Evolutionary conservation across 37 sponge, comb jelly and placozoan species (phyloP).

Genomic region (Geodia barretti): DNA sequence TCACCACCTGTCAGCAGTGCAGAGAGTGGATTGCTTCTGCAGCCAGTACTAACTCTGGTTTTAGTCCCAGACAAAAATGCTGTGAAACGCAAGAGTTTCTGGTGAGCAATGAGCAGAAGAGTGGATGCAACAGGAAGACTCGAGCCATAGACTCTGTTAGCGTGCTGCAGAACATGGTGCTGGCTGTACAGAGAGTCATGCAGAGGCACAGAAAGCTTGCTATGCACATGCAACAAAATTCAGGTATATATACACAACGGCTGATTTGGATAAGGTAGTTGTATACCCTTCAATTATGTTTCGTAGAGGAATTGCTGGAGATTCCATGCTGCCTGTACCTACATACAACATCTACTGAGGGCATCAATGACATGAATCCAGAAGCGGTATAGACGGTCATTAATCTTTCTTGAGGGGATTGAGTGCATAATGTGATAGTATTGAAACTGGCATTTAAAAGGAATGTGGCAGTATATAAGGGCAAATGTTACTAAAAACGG

Average conservation of each 20-base stretch:
- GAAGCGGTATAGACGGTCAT: conserved; percentile 1
- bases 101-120: neutral
- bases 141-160: too few species aligned
- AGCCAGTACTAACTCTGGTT: neutral
- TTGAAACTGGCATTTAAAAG: too few species aligned
- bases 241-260: too few species aligned
- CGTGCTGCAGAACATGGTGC: neutral
- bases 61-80: neutral
- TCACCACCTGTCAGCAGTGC: neutral
- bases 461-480: too few species aligned
- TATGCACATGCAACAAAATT: neutral
- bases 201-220: neutral
- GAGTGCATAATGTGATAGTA: neutral
- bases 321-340: neutral
- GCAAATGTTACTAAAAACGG: too few species aligned
- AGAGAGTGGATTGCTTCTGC: neutral
- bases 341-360: neutral
- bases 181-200: conserved; percentile 48
- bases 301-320: neutral
- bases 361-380: conserved; percentile 1
- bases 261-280: too few species aligned
- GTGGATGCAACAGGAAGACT: neutral
- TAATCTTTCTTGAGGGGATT: neutral
- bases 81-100: neutral
- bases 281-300: too few species aligned